Evolutionary conservation across 2,888 invertebrate species (phyloP), one percentile per base, ranked within the genome.

Genomic region (Bhutanitis thaidina): DNA sequence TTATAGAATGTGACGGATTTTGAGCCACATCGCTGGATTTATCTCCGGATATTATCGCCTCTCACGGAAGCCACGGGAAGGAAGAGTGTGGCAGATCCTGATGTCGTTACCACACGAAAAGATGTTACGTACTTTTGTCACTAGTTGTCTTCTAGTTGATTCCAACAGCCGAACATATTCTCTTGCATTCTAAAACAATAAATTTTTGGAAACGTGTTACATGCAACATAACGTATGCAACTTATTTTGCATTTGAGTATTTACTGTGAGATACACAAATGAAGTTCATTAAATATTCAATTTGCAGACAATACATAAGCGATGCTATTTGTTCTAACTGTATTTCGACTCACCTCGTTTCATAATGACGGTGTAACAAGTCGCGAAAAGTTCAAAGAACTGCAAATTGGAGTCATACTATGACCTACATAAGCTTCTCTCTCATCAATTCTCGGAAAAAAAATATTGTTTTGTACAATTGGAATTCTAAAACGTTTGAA

Each of bases 301-400:
- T 40, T 48, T 27, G 39, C 25, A 35, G 34, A 40, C 35, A 48
- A 48, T 46, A 46, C 38, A 27, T 29, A 20, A 29, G 36, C 13
- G n/a, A 38, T 30, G 36, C 35, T 41, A 43, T 43, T 37, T 43
- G 20, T 47, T 38, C 29, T 47, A 43, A 48, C 51, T 45, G 45
- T 47, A 43, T 36, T 16, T 35, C 27, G 20, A 36, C 38, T 50
- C 45, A 47, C 57, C 57, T 49, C 52, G 52, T 45, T 57, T 55
- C 49, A 47, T 54, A 53, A 57, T 44, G 49, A 44, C 39, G 25
- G 38, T 44, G 43, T 52, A 51, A 49, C 52, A 49, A 44, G 36
- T 54, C 29, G 36, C 38, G 39, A 39, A 43, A 52, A 56, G 65
- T 62, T 64, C 64, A 65, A 61, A 55, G 58, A 62, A 60, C 64